Evolutionary conservation across 2,797 vertebrate species (phyloP).

Genomic region (Sebastes cheni): DNA sequence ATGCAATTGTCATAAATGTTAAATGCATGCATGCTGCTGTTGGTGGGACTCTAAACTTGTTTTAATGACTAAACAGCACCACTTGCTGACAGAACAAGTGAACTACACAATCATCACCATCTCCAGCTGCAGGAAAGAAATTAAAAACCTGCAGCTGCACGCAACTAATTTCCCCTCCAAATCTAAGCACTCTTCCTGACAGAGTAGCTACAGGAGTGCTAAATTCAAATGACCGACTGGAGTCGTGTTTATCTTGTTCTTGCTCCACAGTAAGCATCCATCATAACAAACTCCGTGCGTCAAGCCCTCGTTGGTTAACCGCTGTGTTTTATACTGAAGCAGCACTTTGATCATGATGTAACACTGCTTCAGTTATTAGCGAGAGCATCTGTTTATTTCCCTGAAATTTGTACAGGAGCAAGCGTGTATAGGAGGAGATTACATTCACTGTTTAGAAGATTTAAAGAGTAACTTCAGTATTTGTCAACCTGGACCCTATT

Average conservation of each 20-base stretch:
- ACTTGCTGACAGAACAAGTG: slow-evolving; percentile 42
- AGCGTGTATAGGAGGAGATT: not conserved
- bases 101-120: not conserved
- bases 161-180: not conserved
- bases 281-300: not conserved
- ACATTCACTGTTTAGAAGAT: not conserved
- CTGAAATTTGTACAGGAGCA: not conserved
- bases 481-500: not conserved
- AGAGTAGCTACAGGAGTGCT: not conserved
- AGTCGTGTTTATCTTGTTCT: not conserved
- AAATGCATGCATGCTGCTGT: not conserved
- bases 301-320: not conserved
- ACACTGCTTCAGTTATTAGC: not conserved
- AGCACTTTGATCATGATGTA: not conserved
- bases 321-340: not conserved
- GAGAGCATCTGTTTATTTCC: not conserved
- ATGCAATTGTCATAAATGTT: not conserved
- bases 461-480: not conserved
- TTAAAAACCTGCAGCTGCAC: not conserved
- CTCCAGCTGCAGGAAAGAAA: not conserved
- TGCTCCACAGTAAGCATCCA: not conserved
- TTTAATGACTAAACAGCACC: slow-evolving; percentile 23
- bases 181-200: not conserved
- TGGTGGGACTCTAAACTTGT: not conserved
- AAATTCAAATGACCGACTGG: not conserved